Conservation (phyloP, 2,888 invertebrate species). For the Perithous albicinctus region DNA sequence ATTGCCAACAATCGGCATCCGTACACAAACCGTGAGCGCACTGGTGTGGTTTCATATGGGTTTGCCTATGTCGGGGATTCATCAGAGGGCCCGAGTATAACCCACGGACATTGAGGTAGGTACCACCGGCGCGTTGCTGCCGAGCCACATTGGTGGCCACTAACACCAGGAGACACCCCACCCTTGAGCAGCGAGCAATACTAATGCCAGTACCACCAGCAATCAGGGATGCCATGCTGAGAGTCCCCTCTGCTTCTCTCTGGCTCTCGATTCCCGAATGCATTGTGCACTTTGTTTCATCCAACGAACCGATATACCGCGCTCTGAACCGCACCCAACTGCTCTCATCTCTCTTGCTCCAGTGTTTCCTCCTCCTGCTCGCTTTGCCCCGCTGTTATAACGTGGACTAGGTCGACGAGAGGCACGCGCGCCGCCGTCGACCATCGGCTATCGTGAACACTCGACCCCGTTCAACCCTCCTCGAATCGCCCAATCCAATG, state of each 20-base stretch:
- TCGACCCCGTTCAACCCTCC: constrained; percentile 65
- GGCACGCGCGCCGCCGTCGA: constrained; percentile 30
- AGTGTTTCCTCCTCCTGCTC: neutral
- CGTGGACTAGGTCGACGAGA: constrained; percentile 27
- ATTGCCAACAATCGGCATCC: constrained; percentile 45
- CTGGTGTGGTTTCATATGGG: constrained; percentile 58
- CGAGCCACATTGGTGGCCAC: constrained; percentile 17
- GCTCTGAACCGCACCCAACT: constrained; percentile 48
- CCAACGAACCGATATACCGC: constrained; percentile 42
- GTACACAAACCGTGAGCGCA: constrained; percentile 3
- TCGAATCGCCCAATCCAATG: constrained; percentile 47
- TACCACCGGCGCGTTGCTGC: constrained; percentile 15
- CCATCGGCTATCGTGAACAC: constrained; percentile 61
- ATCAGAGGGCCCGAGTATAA: constrained; percentile 19
- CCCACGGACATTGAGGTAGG: constrained; percentile 41
- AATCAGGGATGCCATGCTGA: constrained; percentile 44
- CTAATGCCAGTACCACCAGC: constrained; percentile 38
- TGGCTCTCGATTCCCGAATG: constrained; percentile 38
- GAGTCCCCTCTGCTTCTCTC: constrained; percentile 6
- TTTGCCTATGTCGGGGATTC: constrained; percentile 54
- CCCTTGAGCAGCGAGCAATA: constrained; percentile 5
- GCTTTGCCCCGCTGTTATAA: constrained; percentile 14
- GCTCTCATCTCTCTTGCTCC: neutral
- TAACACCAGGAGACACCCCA: constrained; percentile 9
- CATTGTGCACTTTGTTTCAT: constrained; percentile 53